Evolutionary conservation across 2,113 vertebrate species (phyloP), one percentile per base, ranked within the genome.

Genomic region (Cathartes aura): DNA sequence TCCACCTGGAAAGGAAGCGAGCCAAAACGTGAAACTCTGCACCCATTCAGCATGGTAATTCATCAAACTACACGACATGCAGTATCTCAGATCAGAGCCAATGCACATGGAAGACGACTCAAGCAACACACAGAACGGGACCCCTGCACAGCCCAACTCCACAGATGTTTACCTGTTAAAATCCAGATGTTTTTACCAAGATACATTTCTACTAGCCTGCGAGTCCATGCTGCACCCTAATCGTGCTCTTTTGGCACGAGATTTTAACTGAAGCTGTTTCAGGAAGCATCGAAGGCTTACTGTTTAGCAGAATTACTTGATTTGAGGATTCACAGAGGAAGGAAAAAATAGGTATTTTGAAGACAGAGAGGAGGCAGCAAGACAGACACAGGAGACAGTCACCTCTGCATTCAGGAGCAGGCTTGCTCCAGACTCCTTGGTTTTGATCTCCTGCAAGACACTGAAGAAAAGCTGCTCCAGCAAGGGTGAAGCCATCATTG

Each of bases 31-130:
- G 92, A 89, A 78, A 64, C 36, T n/a, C 40, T 1, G 56, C 22
- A 8, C 5, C 17, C 42, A 2, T 3, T 48, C 52, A 48, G 70
- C 60, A 48, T 9, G 0, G 55, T 7, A 43, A 43, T 38, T 43
- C 56, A 34, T 23, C 50, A 18, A 18, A 20, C 50, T 12, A 16
- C 29, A 40, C 12, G 21, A 14, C 5, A 4, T 4, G 23, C 55
- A 55, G 38, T 0, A 3, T 12, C 72, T 42, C 55, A 47, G 6
- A 40, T 29, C 36, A 18, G n/a, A 88, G 53, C 42, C 48, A 42
- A 5, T 0, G 12, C 59, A n/a, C 3, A 0, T 1, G n/a, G 18
- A 58, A n/a, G n/a, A 22, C 23, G 42, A 58, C 8, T 58, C 18
- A 47, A 32, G 48, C 23, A 27, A 6, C 27, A 23, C 19, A 15